Conservation (phyloP, 2,797 vertebrate species). For the Trematomus bernacchii region DNA sequence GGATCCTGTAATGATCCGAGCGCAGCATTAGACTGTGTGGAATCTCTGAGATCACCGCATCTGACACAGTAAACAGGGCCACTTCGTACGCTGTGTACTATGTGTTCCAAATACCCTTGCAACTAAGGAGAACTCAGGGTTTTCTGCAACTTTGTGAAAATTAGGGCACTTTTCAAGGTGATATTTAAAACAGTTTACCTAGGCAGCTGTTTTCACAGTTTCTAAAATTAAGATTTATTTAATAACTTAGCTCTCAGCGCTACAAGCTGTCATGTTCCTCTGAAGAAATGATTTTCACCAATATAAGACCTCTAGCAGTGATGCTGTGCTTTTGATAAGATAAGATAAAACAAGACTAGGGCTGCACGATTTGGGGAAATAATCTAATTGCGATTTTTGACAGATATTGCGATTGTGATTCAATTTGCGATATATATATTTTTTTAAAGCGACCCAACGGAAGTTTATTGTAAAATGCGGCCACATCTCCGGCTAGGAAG, state of each 20-base stretch:
- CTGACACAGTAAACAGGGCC: slow-evolving; percentile 40
- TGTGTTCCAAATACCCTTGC: slow-evolving; percentile 15
- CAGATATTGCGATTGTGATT: no score
- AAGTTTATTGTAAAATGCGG: no score
- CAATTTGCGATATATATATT: no score
- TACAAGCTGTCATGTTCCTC: background rate
- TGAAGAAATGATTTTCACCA: background rate
- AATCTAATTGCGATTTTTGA: no score
- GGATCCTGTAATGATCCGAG: slow-evolving; percentile 51
- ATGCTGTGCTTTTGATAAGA: no score
- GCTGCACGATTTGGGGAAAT: no score
- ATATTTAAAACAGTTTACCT: no score
- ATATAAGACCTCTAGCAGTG: background rate
- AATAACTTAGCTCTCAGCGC: background rate
- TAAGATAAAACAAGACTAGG: no score
- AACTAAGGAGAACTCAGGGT: slow-evolving; percentile 6
- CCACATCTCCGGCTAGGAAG: no score
- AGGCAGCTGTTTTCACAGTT: background rate
- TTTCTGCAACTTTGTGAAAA: background rate
- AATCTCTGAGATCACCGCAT: slow-evolving; percentile 64
- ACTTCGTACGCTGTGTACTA: slow-evolving; percentile 31
- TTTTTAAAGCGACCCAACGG: no score
- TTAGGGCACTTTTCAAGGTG: background rate
- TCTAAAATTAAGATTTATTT: background rate
- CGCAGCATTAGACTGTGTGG: slow-evolving; percentile 39